Evolutionary conservation across 1,140 invertebrate species (phyloP), one percentile per base, ranked within the genome.

Genomic region (Heliconius eleuchia): DNA sequence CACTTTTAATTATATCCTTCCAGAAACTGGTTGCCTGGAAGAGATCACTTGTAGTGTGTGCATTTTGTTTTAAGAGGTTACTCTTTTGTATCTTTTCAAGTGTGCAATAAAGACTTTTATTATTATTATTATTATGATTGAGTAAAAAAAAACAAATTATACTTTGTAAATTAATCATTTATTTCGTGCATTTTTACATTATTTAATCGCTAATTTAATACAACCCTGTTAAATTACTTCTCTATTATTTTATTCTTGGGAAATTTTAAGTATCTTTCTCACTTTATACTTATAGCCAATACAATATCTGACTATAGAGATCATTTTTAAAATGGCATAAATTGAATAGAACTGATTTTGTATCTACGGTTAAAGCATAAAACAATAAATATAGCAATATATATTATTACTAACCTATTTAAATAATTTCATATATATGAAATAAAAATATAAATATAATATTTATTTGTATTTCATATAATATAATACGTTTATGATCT

Each of bases 171-270:
- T 66, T 11, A 66, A 72, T 34, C 46, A 52, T 91, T 89, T 88
- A 90, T 90, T 89, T 80, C 39, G 50, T 79, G 50, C 70, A 76
- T 85, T 87, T 87, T 86, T 90, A 87, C 86, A 90, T 75, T 84
- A 78, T 81, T 76, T 84, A 84, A 74, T 71, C 81, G 34, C 73
- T 72, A 72, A 27, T 79, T 73, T 83, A 82, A 30, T 84, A 80
- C 81, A 86, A 88, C 88, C 88, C 87, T 89, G 88, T 88, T 85
- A 82, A 77, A 79, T 77, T 82, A 76, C 34, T 73, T 79, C 70
- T 30, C 11, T 60, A 5, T 30, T 66, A 30, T 27, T 66, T 66
- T 30, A 66, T 27, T 66, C 13, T 3, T 16, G 27, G 23, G 60
- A 66, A 30, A 1, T 3, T 66, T 30, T 66, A 66, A n/a, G 3